phyloP scores from a whole-genome alignment of 2,888 invertebrate species.

The Eueremaeus valkanovi region DNA sequence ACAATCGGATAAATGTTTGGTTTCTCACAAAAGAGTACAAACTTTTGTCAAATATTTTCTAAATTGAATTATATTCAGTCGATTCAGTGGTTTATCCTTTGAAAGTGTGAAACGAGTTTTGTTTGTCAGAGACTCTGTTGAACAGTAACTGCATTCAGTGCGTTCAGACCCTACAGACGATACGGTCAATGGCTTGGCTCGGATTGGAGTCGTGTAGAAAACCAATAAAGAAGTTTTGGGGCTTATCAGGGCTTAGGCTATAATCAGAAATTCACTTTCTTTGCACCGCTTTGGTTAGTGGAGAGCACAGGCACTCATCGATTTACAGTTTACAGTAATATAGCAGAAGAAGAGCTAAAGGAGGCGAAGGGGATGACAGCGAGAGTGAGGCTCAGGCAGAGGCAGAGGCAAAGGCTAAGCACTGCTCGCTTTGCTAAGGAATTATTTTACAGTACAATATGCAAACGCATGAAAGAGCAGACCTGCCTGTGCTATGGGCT shows the following conservation, averaged over 20 bases:
- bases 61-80: slow-evolving; percentile 30
- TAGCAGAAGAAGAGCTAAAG: not conserved
- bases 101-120: slow-evolving; percentile 32
- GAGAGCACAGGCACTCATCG: not conserved
- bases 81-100: not conserved
- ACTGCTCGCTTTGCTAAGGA: not conserved
- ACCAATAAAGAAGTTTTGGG: not conserved
- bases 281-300: not conserved
- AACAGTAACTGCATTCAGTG: not conserved
- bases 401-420: not conserved
- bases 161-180: slow-evolving; percentile 1
- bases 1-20: slow-evolving; percentile 1
- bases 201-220: slow-evolving; percentile 4
- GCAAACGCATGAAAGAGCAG: not conserved
- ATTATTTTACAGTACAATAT: slow-evolving; percentile 2
- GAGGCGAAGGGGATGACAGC: not conserved
- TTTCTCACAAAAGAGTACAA: not conserved
- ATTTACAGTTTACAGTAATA: slow-evolving; percentile 10
- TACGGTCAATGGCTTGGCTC: slow-evolving; percentile 17
- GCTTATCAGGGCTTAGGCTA: not conserved
- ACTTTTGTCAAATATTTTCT: slow-evolving; percentile 21
- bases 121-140: not conserved
- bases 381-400: not conserved
- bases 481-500: not conserved
- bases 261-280: not conserved